Percentiles rank a stretch among this genome's conserved stretches.
Conservation (phyloP, 2,113 vertebrate species). For the Gnathonemus echidnorhynchus region DNA sequence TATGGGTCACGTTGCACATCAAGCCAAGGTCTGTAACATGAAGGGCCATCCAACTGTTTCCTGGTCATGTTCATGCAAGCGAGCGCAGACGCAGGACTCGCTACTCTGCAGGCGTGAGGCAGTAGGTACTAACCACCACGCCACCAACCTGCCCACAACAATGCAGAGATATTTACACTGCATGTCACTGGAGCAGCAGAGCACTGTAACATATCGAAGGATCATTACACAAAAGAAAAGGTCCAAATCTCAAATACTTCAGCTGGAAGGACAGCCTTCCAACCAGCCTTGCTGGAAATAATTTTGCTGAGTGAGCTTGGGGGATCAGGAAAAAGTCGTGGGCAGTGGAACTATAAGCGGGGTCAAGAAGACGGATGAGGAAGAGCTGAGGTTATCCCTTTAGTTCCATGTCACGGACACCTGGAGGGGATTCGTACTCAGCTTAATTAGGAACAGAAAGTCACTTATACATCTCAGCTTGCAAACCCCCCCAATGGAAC, state of each 20-base stretch:
- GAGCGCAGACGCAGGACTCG: not conserved
- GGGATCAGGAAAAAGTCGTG: conserved; percentile 11
- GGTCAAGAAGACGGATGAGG: not conserved
- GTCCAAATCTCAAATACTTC: conserved; percentile 9
- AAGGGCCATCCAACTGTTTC: not conserved
- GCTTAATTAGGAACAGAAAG: not conserved
- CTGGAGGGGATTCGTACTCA: not conserved
- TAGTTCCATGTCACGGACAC: not conserved
- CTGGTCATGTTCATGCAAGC: not conserved
- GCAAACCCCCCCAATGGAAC: not conserved
- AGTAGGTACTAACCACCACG: not conserved
- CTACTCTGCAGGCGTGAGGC: not conserved
- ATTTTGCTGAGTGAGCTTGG: conserved; percentile 30
- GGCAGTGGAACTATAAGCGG: conserved; percentile 29
- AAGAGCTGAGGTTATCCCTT: conserved; percentile 16
- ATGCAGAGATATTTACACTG: not conserved
- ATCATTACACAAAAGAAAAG: conserved; percentile 11
- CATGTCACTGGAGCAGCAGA: not conserved
- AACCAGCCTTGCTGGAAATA: not conserved
- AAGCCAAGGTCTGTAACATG: not conserved
- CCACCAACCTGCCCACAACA: not conserved
- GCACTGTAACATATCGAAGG: not conserved
- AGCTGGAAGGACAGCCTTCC: conserved; percentile 14
- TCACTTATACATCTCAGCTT: not conserved
- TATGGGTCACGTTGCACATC: not conserved